Base-by-base conservation (phyloP, 2,797 vertebrate species). In the Chloroceryle inda region DNA sequence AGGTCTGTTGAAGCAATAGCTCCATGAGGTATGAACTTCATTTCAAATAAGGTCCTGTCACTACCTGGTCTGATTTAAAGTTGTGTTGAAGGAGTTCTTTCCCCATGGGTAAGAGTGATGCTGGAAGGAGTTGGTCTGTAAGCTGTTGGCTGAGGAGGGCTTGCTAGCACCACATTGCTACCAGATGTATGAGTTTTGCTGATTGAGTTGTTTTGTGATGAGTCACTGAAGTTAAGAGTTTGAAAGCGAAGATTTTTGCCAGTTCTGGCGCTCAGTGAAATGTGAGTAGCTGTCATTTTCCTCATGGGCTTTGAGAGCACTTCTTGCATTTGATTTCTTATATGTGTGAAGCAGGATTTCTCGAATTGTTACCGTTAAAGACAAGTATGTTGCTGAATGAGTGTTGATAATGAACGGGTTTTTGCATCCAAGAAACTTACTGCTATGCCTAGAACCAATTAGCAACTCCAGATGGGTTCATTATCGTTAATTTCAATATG, bases 171-270 rank as follows among this genome's bases (percentile, higher is more conserved):
- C 88, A 74, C 91, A 79, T 95, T 95, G 92, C 93, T 88, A 73
- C 96, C 95, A 97, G 91, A 96, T 96, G 94, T 88, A 22, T 71
- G 76, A 86, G 94, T 55, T 92, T 84, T 91, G 83, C 93, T 94
- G 85, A 96, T 95, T 81, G 95, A 97, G 96, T 96, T 96, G 94
- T 94, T 95, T 86, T 67, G 88, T 94, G 94, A 90, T 96, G 95
- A 95, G 45, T 96, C 94, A 96, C 52, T 94, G 85, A 89, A 92
- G 79, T 86, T 76, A 69, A 67, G 37, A 61, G 31, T 82, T 94
- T 85, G 85, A 88, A 94, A 90, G 71, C 44, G 85, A 88, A 92
- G 66, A 52, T 76, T 90, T 94, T 93, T 85, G 74, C 88, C 71
- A 67, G 52, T 85, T 95, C 29, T 96, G 59, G 59, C 82, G 74